A percentile compares a stretch with the other conserved stretches of the same genome.
These are phyloP conservation scores for Bombus superbus DNA, from an alignment of 1,140 invertebrate species.

Conservation along the genomic window DNA sequence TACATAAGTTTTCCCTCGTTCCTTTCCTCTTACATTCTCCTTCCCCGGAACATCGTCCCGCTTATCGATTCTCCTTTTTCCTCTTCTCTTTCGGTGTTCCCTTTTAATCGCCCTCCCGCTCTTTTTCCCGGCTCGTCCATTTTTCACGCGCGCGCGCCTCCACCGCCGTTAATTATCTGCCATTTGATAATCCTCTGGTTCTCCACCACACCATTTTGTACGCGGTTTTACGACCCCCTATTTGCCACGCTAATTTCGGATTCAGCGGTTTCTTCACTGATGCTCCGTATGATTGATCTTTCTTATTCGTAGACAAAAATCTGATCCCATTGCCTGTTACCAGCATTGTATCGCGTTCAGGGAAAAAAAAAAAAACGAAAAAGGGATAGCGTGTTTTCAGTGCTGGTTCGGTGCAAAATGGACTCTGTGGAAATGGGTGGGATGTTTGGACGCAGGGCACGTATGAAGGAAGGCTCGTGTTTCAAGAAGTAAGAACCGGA, in stretches of 20 bases:
- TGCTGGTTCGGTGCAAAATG: not conserved
- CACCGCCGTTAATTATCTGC: constrained; percentile 48
- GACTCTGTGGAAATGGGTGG: not conserved
- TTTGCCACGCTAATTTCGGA: constrained; percentile 26
- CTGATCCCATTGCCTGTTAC: not conserved
- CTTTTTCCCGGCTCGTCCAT: constrained; percentile 28
- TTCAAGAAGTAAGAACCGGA: constrained; percentile 28
- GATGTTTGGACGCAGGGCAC: constrained; percentile 32
- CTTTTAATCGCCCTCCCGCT: constrained; percentile 17
- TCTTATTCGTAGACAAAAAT: not conserved
- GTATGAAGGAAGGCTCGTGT: constrained; percentile 27
- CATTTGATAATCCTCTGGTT: constrained; percentile 47
- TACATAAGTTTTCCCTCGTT: constrained; percentile 72
- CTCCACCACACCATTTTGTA: not conserved
- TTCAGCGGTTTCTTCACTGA: not conserved
- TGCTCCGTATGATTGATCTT: not conserved
- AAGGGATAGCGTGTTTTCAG: not conserved
- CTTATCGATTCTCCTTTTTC: not conserved
- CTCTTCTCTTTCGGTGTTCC: not conserved
- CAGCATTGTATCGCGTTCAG: not conserved
- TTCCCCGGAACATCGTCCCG: not conserved
- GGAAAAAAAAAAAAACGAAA: not conserved
- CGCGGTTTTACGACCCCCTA: constrained; percentile 7
- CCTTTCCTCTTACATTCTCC: constrained; percentile 7
- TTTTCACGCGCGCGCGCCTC: constrained; percentile 32